phyloP scores from a whole-genome alignment of 2,888 invertebrate genomes.

The Tridacna crocea region DNA sequence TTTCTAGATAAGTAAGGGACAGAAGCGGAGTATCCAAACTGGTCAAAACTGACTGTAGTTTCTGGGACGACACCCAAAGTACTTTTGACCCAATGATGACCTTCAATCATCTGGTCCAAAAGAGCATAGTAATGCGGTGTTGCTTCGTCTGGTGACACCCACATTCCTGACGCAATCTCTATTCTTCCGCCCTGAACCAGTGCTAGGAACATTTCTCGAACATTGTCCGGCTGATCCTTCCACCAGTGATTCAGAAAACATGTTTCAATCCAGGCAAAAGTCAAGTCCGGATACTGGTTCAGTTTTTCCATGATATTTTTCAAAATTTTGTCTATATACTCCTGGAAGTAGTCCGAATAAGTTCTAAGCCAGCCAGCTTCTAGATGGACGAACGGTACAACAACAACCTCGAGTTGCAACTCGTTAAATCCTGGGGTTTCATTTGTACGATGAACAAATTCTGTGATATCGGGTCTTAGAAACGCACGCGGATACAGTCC shows the following conservation, averaged over 20 bases:
- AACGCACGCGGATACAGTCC: constrained; percentile 7
- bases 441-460: constrained; percentile 12
- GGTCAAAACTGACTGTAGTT: constrained; percentile 78
- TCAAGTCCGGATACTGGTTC: constrained; percentile 89
- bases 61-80: constrained; percentile 85
- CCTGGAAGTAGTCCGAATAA: constrained; percentile 96
- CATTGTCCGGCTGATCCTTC: constrained; percentile 59
- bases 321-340: constrained; percentile 90
- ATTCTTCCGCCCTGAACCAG: constrained; percentile 73
- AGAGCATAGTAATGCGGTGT: constrained; percentile 76
- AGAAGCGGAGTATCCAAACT: constrained; percentile 79
- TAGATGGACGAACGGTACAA: constrained; percentile 97
- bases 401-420: constrained; percentile 84
- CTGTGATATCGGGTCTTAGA: constrained; percentile 16
- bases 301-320: constrained; percentile 96
- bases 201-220: constrained; percentile 53
- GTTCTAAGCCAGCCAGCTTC: constrained; percentile 99
- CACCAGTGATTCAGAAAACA: constrained; percentile 79
- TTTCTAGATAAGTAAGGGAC: constrained; percentile 76
- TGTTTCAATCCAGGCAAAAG: constrained; percentile 80
- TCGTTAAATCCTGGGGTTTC: constrained; percentile 15
- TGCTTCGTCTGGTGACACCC: constrained; percentile 82
- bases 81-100: constrained; percentile 79
- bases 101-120: constrained; percentile 79
- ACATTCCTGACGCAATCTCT: constrained; percentile 80